phyloP scores from a whole-genome alignment of 2,888 invertebrate genomes.

The Tethea ocularis region DNA sequence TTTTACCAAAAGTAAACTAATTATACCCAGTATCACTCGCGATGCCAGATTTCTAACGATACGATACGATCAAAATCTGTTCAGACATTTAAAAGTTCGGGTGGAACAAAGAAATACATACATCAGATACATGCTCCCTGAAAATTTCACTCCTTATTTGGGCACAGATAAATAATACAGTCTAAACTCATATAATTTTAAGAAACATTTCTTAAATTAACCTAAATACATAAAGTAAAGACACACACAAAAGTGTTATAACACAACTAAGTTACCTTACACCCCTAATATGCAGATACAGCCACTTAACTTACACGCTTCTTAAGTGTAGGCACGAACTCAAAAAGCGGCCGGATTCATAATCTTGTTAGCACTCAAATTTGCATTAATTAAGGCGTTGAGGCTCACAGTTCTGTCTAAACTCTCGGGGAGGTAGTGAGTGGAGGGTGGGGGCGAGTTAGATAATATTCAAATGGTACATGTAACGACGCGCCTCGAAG shows the following conservation, averaged over 20 bases:
- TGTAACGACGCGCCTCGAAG: conserved; percentile 76
- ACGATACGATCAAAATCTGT: too few species aligned
- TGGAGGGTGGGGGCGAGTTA: conserved; percentile 57
- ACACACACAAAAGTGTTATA: conserved; percentile 1
- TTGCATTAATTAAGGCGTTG: conserved; percentile 82
- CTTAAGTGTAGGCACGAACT: conserved; percentile 59
- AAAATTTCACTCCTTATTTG: too few species aligned
- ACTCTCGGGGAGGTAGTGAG: conserved; percentile 48
- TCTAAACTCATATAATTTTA: too few species aligned
- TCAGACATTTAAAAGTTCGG: too few species aligned
- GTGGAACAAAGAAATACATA: too few species aligned
- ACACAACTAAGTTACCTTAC: conserved; percentile 11
- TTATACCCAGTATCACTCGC: too few species aligned
- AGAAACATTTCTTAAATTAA: not conserved
- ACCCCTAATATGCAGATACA: conserved; percentile 39
- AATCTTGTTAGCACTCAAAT: conserved; percentile 84
- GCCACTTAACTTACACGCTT: conserved; percentile 58
- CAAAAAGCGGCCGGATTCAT: conserved; percentile 80
- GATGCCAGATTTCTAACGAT: too few species aligned
- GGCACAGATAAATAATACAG: too few species aligned
- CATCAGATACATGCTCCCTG: too few species aligned
- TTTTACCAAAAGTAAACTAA: too few species aligned
- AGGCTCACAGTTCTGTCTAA: conserved; percentile 74
- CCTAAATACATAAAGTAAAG: not conserved
- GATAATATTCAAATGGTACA: conserved; percentile 85